phyloP scores from a whole-genome alignment of 2,113 vertebrate species.

The Odontophorus gujanensis region DNA sequence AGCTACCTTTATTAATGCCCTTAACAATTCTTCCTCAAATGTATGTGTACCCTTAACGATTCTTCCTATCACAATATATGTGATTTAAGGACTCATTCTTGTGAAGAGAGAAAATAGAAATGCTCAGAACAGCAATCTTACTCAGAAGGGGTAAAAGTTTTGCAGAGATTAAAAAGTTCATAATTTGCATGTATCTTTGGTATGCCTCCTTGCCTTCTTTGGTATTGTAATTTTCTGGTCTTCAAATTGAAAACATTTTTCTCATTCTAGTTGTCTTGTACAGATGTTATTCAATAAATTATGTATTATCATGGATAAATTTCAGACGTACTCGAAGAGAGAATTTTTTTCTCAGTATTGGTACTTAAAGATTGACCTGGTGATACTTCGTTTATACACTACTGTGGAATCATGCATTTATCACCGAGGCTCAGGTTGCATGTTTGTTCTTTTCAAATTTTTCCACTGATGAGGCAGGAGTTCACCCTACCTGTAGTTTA shows the following conservation, averaged over 20 bases:
- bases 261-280: not conserved
- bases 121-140: not conserved
- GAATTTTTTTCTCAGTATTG: not conserved
- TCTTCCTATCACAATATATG: not conserved
- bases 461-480: not conserved
- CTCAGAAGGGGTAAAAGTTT: not conserved
- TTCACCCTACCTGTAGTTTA: not conserved
- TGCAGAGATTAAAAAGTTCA: not conserved
- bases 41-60: not conserved
- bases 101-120: not conserved
- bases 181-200: not conserved
- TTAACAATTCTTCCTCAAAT: not conserved
- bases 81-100: not conserved
- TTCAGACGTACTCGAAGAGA: not conserved
- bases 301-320: not conserved
- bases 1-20: not conserved
- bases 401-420: not conserved
- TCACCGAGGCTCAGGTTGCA: not conserved
- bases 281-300: not conserved
- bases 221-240: not conserved
- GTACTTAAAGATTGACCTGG: not conserved
- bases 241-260: not conserved
- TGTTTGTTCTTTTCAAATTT: conserved; percentile 8
- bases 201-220: not conserved
- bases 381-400: not conserved